A percentile compares a stretch with the other conserved stretches of the same genome.
These are phyloP conservation scores for Heterodera schachtii DNA, from an alignment of 1,140 invertebrate genomes.

Conservation along the genomic window DNA sequence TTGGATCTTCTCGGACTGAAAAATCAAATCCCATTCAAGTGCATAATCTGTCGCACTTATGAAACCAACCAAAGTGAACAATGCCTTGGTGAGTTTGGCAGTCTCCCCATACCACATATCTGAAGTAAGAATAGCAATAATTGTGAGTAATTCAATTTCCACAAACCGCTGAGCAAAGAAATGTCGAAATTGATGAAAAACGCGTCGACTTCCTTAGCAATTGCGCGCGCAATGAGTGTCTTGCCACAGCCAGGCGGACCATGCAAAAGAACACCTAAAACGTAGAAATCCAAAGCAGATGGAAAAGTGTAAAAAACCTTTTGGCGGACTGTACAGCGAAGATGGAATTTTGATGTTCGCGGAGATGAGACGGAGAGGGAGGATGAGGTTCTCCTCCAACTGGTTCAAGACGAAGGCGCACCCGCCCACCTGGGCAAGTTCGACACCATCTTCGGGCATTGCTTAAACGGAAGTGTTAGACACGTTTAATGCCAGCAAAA, in stretches of 20 bases:
- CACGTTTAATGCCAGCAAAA: not conserved
- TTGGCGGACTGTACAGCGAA: constrained; percentile 24
- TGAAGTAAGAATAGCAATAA: no score
- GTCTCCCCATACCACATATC: constrained; percentile 98
- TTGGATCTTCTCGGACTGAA: constrained; percentile 87
- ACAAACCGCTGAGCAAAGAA: constrained; percentile 67
- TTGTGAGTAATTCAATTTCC: no score
- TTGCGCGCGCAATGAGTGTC: constrained; percentile 89
- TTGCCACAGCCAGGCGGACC: constrained; percentile 74
- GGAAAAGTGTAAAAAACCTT: constrained; percentile 27
- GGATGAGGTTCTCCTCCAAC: constrained; percentile 22
- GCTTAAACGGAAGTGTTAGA: constrained; percentile 6
- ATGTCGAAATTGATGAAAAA: constrained; percentile 93
- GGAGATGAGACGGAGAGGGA: constrained; percentile 25
- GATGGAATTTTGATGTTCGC: constrained; percentile 25
- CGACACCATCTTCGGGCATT: constrained; percentile 24
- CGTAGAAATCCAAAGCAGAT: constrained; percentile 9
- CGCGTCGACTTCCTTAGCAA: constrained; percentile 85
- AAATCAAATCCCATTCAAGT: constrained; percentile 79
- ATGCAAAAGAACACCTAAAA: constrained; percentile 36
- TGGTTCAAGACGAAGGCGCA: constrained; percentile 11
- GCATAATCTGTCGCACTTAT: not conserved
- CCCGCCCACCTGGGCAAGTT: constrained; percentile 25
- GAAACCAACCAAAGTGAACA: constrained; percentile 79
- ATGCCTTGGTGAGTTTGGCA: constrained; percentile 90